Base-by-base conservation (phyloP, 2,888 invertebrate genomes). In the Drosophila siamana region DNA sequence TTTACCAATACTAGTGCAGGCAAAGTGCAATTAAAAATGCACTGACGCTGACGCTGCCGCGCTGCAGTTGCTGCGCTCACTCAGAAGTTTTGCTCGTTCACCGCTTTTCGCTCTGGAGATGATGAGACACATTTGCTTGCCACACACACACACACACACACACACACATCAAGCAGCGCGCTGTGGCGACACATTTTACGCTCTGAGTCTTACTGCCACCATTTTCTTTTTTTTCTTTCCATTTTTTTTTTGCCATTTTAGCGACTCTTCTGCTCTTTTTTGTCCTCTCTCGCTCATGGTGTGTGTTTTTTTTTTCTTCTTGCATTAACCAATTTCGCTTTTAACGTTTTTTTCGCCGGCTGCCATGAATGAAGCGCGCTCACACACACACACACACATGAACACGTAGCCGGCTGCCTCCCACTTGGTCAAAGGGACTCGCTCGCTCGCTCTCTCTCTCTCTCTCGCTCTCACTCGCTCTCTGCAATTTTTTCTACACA, bases 261-360 rank as follows among this genome's bases (percentile, higher is more conserved):
- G 33, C 33, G 15, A n/a, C 22, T 46, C 40, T 52, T 47, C 26
- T 41, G 16, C 33, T 40, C 19, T 54, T 40, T 46, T 19, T 46
- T 52, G 26, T 30, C 8, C 51, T 67, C 66, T 64, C 69, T 57
- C 36, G 13, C 51, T 6, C 50, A n/a, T n/a, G 22, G 46, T 48
- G 26, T 44, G 19, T 24, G 36, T 54, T 59, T 7, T 33, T 19
- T 48, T 52, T 50, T 51, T 41, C 15, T 43, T 56, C 57, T 56
- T 75, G 57, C 54, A 9, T 19, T 82, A 74, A 74, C 74, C 85
- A 86, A 86, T 86, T 86, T 87, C 89, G 86, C 88, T 86, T 89
- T 89, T 89, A 85, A 86, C 83, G 78, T 78, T 81, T 86, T 77
- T 83, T 78, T 84, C 33, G 85, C 87, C 89, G 83, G 86, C 82